Evolutionary conservation across 2,113 vertebrate genomes (phyloP).

Genomic region (Sula dactylatra): DNA sequence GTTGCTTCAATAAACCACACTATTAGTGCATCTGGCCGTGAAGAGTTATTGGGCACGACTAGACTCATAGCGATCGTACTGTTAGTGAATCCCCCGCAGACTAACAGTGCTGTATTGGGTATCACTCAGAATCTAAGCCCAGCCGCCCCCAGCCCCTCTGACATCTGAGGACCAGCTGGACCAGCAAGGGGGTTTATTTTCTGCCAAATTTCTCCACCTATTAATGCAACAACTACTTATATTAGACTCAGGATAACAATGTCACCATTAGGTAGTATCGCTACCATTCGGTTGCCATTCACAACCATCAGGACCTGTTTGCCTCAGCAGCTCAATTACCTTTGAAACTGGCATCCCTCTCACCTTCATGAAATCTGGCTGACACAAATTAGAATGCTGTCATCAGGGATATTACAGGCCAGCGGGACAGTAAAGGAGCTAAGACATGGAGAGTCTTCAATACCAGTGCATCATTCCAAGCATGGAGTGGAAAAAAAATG

Average conservation of each 20-base stretch:
- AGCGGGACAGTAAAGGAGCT: slow-evolving; percentile 4
- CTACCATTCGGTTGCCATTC: not conserved
- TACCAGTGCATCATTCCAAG: slow-evolving; percentile 6
- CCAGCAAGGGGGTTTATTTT: no score
- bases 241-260: not conserved
- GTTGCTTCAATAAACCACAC: no score
- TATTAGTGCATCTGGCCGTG: no score
- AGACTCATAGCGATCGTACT: no score
- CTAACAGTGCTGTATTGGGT: no score
- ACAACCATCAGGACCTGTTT: not conserved
- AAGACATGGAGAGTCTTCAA: not conserved
- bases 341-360: not conserved
- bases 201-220: no score
- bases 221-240: no score
- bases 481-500: not conserved
- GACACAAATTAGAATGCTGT: not conserved
- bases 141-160: no score
- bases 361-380: not conserved
- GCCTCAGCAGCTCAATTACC: not conserved
- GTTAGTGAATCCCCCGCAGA: no score
- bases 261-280: not conserved
- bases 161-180: no score
- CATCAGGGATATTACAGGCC: not conserved
- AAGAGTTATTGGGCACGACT: no score
- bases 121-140: no score